Conservation (phyloP, 2,113 vertebrate species). For the Nycticebus coucang region DNA sequence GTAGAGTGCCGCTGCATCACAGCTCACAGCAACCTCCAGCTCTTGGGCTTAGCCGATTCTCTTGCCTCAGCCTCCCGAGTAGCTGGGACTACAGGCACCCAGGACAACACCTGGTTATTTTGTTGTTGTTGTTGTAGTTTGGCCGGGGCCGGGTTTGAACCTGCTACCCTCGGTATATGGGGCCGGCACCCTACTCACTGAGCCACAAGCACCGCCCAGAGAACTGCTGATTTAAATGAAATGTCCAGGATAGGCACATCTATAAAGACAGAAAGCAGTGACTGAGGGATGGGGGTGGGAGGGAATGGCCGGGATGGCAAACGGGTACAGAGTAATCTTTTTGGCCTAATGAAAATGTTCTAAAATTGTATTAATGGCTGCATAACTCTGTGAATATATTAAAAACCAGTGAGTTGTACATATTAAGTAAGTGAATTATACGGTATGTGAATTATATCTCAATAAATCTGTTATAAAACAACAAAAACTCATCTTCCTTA, state of each 20-base stretch:
- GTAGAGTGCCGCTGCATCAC: too few relatives aligned
- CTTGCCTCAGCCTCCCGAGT: too few relatives aligned
- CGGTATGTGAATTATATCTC: background rate
- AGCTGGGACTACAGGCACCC: too few relatives aligned
- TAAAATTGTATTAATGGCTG: background rate
- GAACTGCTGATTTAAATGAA: background rate
- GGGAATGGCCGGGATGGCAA: background rate
- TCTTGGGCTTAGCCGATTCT: too few relatives aligned
- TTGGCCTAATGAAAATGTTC: background rate
- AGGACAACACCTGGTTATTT: too few relatives aligned
- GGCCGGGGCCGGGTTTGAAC: too few relatives aligned
- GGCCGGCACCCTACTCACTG: too few relatives aligned
- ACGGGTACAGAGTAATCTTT: background rate
- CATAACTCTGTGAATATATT: background rate
- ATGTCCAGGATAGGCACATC: background rate
- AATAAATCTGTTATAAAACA: conserved; percentile 13
- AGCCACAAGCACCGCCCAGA: too few relatives aligned
- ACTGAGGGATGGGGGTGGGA: background rate
- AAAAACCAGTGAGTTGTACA: background rate
- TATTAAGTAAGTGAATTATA: background rate
- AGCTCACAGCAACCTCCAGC: too few relatives aligned
- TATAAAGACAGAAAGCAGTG: background rate
- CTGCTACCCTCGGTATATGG: too few relatives aligned
- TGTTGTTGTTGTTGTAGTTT: too few relatives aligned
- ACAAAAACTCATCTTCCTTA: conserved; percentile 78